Base-by-base conservation (phyloP, 2,888 invertebrate species). In the Dichetophora obliterata region DNA sequence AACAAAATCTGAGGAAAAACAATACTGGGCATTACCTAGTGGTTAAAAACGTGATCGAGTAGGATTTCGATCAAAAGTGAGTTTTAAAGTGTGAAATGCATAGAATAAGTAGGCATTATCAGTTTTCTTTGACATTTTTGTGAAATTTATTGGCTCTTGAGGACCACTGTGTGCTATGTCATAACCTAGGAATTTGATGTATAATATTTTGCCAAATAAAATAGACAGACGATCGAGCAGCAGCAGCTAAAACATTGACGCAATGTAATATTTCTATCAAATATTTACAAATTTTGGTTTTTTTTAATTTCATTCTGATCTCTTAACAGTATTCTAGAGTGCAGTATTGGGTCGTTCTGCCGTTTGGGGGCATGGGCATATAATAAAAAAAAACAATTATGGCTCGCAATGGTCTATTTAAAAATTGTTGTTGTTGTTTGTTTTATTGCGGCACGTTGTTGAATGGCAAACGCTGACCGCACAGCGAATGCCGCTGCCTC, bases 331-430 rank as follows among this genome's bases (percentile, higher is more conserved):
- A 27, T 9, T 24, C 27, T 27, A 31, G 5, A 2, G 61, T 22
- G 61, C 16, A 16, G 8, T 14, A 8, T 65, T 65, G 37, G n/a
- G 65, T 4, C 34, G 37, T 8, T 19, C 37, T n/a, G 37, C 22
- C 48, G 9, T 9, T 14, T 9, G 66, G 48, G 43, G 66, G 66
- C 43, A 43, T 66, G 48, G n/a, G 66, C 37, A 48, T 24, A 37
- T 16, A 22, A 69, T 70, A 68, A 79, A 79, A 86, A 68, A 79
- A 79, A 86, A 84, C 86, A 85, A 86, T 86, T 82, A 86, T 84
- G 84, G 82, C 81, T 82, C 80, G 80, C 82, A 83, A 85, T 83
- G 85, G 82, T 81, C 85, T 85, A 85, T 85, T 84, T 85, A 77
- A 75, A 76, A 77, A 31, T 34, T 54, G 54, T 16, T 31, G 63